A percentile compares a stretch with the other conserved stretches of the same genome.
phyloP scores from a whole-genome alignment of 1,140 invertebrate species.

The Penaeus chinensis region DNA sequence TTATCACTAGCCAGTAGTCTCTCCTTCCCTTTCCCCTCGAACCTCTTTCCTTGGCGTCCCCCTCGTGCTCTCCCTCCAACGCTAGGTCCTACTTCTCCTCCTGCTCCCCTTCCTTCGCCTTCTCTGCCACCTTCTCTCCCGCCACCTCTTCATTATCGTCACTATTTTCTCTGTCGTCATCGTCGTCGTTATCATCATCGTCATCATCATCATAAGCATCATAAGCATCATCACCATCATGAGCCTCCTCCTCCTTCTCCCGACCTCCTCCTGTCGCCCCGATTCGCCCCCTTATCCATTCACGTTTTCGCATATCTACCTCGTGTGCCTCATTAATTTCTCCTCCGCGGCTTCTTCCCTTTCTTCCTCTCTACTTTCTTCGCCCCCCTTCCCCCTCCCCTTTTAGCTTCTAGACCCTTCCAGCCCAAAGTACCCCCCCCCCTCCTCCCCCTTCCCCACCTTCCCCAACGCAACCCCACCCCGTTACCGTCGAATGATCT shows the following conservation, averaged over 20 bases:
- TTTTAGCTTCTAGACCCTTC: too few relatives aligned
- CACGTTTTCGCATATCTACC: too few relatives aligned
- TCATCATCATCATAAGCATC: neutral
- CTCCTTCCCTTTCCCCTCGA: too few relatives aligned
- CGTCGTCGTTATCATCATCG: neutral
- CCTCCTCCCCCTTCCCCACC: neutral
- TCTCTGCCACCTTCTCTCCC: neutral
- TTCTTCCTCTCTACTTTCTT: neutral
- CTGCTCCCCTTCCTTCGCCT: neutral
- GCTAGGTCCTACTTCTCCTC: neutral
- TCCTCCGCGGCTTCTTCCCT: neutral
- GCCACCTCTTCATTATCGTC: neutral
- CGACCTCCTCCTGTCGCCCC: too few relatives aligned
- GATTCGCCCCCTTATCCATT: too few relatives aligned
- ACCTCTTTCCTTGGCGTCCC: too few relatives aligned
- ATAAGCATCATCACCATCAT: too few relatives aligned
- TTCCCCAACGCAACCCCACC: neutral
- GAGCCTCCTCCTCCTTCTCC: too few relatives aligned
- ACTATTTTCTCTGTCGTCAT: neutral
- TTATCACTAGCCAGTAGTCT: too few relatives aligned
- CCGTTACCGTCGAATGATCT: slow-evolving; percentile 21
- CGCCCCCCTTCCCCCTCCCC: neutral
- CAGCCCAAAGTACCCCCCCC: too few relatives aligned
- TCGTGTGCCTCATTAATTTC: neutral
- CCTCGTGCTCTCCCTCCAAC: too few relatives aligned